Percentiles rank a stretch among this genome's conserved stretches.
These are phyloP conservation scores for Isaurus tuberculatus DNA, from an alignment of 92 coral and sea anemone genomes.

Conservation along the genomic window DNA sequence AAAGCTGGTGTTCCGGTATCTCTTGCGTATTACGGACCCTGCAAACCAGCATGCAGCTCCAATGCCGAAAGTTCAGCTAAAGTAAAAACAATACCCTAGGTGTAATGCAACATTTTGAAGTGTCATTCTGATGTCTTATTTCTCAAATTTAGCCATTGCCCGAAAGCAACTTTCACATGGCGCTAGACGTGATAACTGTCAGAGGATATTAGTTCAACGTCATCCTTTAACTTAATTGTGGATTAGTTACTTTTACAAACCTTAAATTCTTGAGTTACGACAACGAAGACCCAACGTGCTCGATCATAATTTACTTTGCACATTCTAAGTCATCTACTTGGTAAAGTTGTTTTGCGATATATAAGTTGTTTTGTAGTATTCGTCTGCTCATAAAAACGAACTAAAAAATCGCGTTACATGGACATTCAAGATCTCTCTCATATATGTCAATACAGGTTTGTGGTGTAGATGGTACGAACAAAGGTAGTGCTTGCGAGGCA, in stretches of 20 bases:
- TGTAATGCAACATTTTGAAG: not conserved
- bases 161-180: not conserved
- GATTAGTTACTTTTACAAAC: too few relatives aligned
- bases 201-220: too few relatives aligned
- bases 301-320: too few relatives aligned
- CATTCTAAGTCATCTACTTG: too few relatives aligned
- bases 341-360: too few relatives aligned
- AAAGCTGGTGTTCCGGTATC: conserved; percentile 55
- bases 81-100: not conserved
- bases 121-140: not conserved
- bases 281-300: too few relatives aligned
- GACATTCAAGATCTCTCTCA: not conserved
- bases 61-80: conserved; percentile 49
- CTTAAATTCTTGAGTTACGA: too few relatives aligned
- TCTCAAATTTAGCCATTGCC: not conserved
- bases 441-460: conserved; percentile 68
- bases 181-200: too few relatives aligned
- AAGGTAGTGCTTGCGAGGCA: conserved; percentile 79
- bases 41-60: conserved; percentile 68
- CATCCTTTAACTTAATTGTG: too few relatives aligned
- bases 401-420: too few relatives aligned
- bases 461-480: conserved; percentile 81
- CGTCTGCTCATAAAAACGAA: too few relatives aligned
- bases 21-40: conserved; percentile 90
- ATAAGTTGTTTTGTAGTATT: too few relatives aligned